Evolutionary conservation across 2,888 invertebrate genomes (phyloP), one percentile per base, ranked within the genome.

Genomic region (Drosophila anceps): DNA sequence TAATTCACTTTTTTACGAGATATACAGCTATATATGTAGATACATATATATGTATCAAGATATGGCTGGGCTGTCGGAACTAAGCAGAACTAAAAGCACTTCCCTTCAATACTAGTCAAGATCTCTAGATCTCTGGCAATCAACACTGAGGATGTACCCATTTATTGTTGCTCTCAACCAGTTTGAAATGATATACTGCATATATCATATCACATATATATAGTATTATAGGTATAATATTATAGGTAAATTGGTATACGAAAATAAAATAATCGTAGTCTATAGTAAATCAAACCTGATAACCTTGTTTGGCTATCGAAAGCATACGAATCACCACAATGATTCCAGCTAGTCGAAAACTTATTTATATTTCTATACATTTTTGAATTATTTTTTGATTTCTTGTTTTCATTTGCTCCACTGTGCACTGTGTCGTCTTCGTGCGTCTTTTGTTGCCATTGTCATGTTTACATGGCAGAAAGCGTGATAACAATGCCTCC

Each of bases 381-480:
- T 20, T 20, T 20, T 12, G 13, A 13, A 0, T 5, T 24, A 20
- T 44, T 27, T 24, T 24, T 46, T 6, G 6, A 46, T 15, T n/a
- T 46, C 9, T 29, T 15, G 4, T 27, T 10, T 6, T 13, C 1
- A 20, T 8, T 48, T 31, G 63, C 24, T 10, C 13, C 63, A 63
- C 63, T 58, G 80, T 76, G 76, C 76, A 24, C 0, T 2, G 39
- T 6, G 39, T n/a, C 18, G 43, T 13, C 35, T 18, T 27, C n/a
- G 7, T 31, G 37, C 24, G 55, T 9, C 37, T 58, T 24, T 37
- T 69, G 43, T 29, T 24, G 10, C 44, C n/a, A 13, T 44, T 46
- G 50, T 1, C 54, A 24, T 79, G 74, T 76, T 79, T 60, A 76
- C 59, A 67, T 12, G 44, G 9, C 57, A 33, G 31, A 51, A 33